Evolutionary conservation across 1,140 invertebrate species (phyloP).

Genomic region (Heliothis subflexa): DNA sequence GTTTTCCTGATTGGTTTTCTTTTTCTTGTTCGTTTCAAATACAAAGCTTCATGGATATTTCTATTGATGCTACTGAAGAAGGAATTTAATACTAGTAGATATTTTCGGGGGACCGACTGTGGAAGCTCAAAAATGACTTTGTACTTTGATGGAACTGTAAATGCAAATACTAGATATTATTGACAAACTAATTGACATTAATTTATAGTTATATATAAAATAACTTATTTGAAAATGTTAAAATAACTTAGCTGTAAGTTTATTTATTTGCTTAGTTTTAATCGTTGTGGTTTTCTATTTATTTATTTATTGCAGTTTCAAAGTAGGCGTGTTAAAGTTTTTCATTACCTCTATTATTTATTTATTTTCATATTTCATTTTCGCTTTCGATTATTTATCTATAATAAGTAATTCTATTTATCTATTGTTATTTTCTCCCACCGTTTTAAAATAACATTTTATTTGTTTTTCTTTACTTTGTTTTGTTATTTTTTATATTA

Average conservation of each 20-base stretch:
- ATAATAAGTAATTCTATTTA: constrained; percentile 27
- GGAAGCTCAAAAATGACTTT: not conserved
- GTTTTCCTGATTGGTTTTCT: not conserved
- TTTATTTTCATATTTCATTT: not conserved
- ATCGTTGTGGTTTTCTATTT: constrained; percentile 48
- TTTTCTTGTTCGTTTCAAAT: not conserved
- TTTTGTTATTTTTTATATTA: not conserved
- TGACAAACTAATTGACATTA: not conserved
- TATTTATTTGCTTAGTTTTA: constrained; percentile 29
- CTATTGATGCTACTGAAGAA: no score
- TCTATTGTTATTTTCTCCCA: constrained; percentile 23
- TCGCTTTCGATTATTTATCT: constrained; percentile 29
- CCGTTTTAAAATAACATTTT: constrained; percentile 15
- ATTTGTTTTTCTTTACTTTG: not conserved
- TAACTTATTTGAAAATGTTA: constrained; percentile 43
- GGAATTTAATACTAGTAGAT: not conserved
- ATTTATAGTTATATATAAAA: constrained; percentile 25
- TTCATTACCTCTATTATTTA: constrained; percentile 22
- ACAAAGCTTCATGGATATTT: not conserved
- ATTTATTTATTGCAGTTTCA: constrained; percentile 61
- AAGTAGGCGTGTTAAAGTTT: constrained; percentile 58
- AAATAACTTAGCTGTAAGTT: constrained; percentile 17
- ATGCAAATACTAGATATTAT: not conserved
- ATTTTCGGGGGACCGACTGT: not conserved
- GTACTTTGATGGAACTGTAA: not conserved